Evolutionary conservation across 2,888 invertebrate species (phyloP).

Genomic region (Protodeltote pygarga): DNA sequence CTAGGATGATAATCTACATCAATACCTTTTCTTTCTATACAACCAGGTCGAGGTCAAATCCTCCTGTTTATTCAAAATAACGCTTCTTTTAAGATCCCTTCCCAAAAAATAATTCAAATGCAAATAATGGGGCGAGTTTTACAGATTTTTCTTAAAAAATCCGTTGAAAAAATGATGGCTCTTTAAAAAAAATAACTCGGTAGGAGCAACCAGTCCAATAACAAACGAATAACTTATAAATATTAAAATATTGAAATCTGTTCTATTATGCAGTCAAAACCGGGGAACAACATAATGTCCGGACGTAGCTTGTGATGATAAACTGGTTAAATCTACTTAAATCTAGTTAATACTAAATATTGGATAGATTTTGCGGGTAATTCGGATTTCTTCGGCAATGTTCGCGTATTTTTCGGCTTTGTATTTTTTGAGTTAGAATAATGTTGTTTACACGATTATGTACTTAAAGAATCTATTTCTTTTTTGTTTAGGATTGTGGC

Average conservation of each 20-base stretch:
- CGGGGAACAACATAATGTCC: constrained; percentile 72
- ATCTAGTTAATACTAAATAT: constrained; percentile 44
- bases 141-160: constrained; percentile 40
- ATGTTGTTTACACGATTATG: neutral
- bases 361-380: constrained; percentile 34
- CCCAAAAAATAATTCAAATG: constrained; percentile 40
- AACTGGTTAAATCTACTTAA: constrained; percentile 66
- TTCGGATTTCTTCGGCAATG: constrained; percentile 9
- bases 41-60: constrained; percentile 2
- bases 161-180: constrained; percentile 15
- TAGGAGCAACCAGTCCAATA: constrained; percentile 53
- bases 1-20: neutral
- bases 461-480: neutral
- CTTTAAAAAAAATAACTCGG: constrained; percentile 42
- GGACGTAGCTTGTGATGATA: constrained; percentile 63
- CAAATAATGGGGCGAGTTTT: constrained; percentile 36
- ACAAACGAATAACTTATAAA: constrained; percentile 75
- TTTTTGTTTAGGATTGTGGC: too few relatives aligned
- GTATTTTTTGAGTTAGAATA: neutral
- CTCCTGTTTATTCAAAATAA: constrained; percentile 31
- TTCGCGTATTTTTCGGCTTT: neutral
- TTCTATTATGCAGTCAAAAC: constrained; percentile 75
- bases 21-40: constrained; percentile 5
- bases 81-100: constrained; percentile 31
- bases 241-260: constrained; percentile 78